These are phyloP conservation scores for Ceriagrion tenellum DNA, from an alignment of 2,888 invertebrate species.

Conservation along the genomic window DNA sequence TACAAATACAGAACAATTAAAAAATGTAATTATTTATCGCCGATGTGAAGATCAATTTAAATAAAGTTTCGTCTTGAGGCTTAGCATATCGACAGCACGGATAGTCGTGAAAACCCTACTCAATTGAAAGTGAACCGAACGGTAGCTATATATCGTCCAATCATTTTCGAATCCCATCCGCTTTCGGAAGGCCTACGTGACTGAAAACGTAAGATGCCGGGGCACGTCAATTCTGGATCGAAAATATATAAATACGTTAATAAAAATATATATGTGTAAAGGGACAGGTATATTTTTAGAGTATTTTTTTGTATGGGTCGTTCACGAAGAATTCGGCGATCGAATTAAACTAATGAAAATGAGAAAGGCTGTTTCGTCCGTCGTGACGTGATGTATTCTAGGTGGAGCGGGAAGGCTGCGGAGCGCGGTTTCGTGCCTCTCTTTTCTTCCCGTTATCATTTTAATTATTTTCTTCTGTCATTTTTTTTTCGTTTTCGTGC, in stretches of 20 bases:
- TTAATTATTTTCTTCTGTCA: neutral
- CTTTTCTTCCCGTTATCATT: neutral
- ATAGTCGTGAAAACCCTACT: neutral
- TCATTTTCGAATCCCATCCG: slow-evolving; percentile 5
- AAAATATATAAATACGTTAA: neutral
- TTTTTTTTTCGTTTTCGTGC: neutral
- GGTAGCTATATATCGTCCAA: neutral
- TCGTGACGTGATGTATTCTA: neutral
- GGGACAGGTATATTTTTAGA: neutral
- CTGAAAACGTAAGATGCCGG: neutral
- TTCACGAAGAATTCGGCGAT: neutral
- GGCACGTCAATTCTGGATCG: neutral
- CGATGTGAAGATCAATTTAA: too few species aligned
- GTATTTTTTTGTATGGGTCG: neutral
- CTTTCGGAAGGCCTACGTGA: neutral
- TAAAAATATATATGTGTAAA: too few species aligned
- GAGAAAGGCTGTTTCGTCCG: neutral
- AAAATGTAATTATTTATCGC: too few species aligned
- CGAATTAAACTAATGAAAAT: slow-evolving; percentile 21
- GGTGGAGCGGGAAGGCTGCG: neutral
- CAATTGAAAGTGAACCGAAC: neutral
- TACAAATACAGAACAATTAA: too few species aligned
- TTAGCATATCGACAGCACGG: neutral
- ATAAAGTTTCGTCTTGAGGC: too few species aligned
- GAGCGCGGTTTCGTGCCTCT: neutral